Conservation (phyloP, 2,113 vertebrate species). For the Argyrosomus japonicus region DNA sequence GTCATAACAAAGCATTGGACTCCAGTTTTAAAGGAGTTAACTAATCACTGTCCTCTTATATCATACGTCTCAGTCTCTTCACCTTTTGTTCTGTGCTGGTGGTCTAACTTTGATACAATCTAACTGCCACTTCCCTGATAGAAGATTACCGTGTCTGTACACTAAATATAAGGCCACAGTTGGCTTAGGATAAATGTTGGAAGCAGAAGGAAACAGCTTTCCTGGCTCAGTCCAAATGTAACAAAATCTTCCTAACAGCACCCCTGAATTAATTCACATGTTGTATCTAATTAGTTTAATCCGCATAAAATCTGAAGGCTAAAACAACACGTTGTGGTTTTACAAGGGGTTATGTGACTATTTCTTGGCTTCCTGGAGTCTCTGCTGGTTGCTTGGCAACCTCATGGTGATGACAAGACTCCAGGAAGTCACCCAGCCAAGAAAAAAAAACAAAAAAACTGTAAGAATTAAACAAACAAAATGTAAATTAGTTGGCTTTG, state of each 20-base stretch:
- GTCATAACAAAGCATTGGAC: background rate
- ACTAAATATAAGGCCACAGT: background rate
- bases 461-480: background rate
- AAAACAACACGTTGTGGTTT: slow-evolving; percentile 2
- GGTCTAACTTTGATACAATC: background rate
- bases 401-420: background rate
- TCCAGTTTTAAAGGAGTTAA: background rate
- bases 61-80: background rate
- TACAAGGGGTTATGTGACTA: background rate
- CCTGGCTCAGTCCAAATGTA: background rate
- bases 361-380: background rate
- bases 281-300: slow-evolving; percentile 5
- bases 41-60: background rate
- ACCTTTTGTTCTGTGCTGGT: background rate
- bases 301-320: background rate
- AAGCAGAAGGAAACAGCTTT: background rate
- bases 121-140: background rate
- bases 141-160: background rate
- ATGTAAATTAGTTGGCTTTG: slow-evolving; percentile 10
- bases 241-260: background rate
- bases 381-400: background rate
- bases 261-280: background rate
- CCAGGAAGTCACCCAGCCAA: background rate
- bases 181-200: background rate
- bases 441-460: slow-evolving; percentile 3